These are phyloP conservation scores for Patella ulyssiponensis DNA, from an alignment of 2,888 invertebrate genomes.

Conservation along the genomic window DNA sequence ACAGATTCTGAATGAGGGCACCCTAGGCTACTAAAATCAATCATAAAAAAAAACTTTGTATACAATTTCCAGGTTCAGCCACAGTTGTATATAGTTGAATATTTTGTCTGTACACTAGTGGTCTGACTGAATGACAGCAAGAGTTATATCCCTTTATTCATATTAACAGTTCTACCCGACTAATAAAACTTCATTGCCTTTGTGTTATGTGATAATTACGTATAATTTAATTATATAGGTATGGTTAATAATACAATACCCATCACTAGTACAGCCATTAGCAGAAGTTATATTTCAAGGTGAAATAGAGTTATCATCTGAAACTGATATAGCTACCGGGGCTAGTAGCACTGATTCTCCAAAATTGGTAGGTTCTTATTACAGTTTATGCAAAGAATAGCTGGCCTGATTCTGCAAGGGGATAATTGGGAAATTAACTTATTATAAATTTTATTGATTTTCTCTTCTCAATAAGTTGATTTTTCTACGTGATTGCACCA, in stretches of 20 bases:
- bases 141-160: too few relatives aligned
- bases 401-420: background rate
- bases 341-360: slow-evolving; percentile 48
- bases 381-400: background rate
- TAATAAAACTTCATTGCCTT: too few relatives aligned
- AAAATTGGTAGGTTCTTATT: slow-evolving; percentile 47
- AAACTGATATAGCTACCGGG: slow-evolving; percentile 15
- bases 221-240: slow-evolving; percentile 72
- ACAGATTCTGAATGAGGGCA: too few relatives aligned
- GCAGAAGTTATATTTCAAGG: slow-evolving; percentile 91
- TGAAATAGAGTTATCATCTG: slow-evolving; percentile 73
- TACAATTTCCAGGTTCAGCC: too few relatives aligned
- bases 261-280: slow-evolving; percentile 89
- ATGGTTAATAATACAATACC: slow-evolving; percentile 92
- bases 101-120: background rate
- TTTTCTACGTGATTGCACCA: background rate
- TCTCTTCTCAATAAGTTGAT: background rate
- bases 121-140: too few relatives aligned
- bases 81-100: too few relatives aligned
- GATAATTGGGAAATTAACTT: too few relatives aligned
- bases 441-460: background rate
- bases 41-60: too few relatives aligned
- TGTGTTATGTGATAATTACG: too few relatives aligned
- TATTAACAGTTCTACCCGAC: too few relatives aligned
- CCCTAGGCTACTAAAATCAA: too few relatives aligned